Percentiles rank a stretch among this genome's conserved stretches.
These are phyloP conservation scores for Lepisosteus oculatus DNA, from an alignment of 2,113 vertebrate genomes.

Conservation along the genomic window DNA sequence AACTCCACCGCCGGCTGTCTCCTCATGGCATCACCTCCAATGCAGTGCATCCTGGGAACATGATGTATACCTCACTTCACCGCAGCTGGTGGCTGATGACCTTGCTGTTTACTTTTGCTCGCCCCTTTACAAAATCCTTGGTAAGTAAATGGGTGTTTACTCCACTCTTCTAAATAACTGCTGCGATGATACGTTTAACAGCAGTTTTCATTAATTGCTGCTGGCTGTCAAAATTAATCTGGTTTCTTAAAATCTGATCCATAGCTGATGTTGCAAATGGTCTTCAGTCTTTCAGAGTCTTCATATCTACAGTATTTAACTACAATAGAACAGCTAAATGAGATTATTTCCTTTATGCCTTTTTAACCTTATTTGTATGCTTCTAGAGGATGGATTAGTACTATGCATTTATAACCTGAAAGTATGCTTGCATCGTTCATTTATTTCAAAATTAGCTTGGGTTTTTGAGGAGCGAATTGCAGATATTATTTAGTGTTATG, in stretches of 20 bases:
- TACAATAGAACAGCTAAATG: background rate
- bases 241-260: background rate
- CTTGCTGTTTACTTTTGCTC: conserved; percentile 83
- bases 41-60: conserved; percentile 88
- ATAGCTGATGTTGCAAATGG: background rate
- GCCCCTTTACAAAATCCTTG: conserved; percentile 96
- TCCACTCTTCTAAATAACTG: background rate
- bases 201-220: background rate
- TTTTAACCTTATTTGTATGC: too few species aligned
- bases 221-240: background rate
- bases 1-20: conserved; percentile 87
- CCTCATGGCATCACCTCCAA: conserved; percentile 82
- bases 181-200: background rate
- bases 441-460: too few species aligned
- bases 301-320: background rate
- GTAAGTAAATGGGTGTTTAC: conserved; percentile 61
- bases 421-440: too few species aligned
- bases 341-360: too few species aligned
- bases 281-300: background rate
- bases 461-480: too few species aligned
- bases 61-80: conserved; percentile 90
- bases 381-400: too few species aligned
- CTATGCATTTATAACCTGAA: too few species aligned
- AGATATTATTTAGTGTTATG: too few species aligned
- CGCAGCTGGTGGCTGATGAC: conserved; percentile 91